Percentiles rank a stretch among this genome's conserved stretches.
Evolutionary conservation across 1,140 invertebrate species (phyloP).

Genomic region (Amphibalanus amphitrite): DNA sequence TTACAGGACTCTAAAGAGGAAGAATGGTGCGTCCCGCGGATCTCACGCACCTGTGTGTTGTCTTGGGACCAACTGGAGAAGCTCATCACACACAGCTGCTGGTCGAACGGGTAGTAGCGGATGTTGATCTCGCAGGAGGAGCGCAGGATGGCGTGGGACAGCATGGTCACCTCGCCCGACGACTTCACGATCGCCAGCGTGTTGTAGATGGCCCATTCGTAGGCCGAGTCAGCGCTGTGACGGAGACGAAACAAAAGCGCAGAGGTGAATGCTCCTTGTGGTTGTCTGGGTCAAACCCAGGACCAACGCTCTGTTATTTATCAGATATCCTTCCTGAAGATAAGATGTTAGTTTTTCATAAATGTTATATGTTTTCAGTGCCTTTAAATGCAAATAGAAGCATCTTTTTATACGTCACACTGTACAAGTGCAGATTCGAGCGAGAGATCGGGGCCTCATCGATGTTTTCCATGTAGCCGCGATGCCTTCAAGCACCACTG

Average conservation of each 20-base stretch:
- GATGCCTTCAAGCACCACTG: not conserved
- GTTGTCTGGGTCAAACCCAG: not conserved
- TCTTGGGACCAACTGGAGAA: conserved; percentile 19
- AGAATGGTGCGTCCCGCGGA: no score
- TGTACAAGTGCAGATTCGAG: not conserved
- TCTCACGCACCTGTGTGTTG: conserved; percentile 9
- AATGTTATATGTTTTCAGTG: not conserved
- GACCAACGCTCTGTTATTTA: not conserved
- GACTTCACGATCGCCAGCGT: conserved; percentile 16
- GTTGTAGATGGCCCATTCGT: conserved; percentile 15
- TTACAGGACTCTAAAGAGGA: no score
- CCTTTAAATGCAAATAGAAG: not conserved
- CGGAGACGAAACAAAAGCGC: not conserved
- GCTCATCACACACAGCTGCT: conserved; percentile 15
- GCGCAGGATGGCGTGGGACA: conserved; percentile 16
- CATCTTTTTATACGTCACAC: not conserved
- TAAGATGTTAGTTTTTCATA: not conserved
- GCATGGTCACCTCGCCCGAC: conserved; percentile 13
- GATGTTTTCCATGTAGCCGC: not conserved
- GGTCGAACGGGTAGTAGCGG: conserved; percentile 18
- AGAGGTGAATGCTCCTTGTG: conserved; percentile 3
- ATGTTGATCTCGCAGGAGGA: conserved; percentile 17
- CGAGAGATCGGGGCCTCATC: not conserved
- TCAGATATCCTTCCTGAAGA: not conserved
- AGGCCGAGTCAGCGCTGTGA: conserved; percentile 14